Evolutionary conservation across 2,113 vertebrate species (phyloP), one percentile per base, ranked within the genome.

Genomic region (Dipodomys spectabilis): DNA sequence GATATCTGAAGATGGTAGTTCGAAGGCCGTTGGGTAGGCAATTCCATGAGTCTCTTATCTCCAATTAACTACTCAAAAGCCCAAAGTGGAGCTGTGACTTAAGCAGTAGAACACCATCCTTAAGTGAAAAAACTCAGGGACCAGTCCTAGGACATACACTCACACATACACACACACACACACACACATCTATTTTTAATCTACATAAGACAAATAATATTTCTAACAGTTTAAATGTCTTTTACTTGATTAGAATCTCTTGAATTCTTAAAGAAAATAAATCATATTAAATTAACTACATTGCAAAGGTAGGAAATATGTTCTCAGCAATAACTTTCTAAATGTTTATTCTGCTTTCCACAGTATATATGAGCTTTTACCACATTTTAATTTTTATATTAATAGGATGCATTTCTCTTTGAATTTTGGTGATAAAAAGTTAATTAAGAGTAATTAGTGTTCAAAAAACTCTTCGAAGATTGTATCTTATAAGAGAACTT

Each of bases 191-290:
- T 49, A 57, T 18, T 57, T 57, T 57, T 57, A 57, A 16, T 57
- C 53, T 57, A 69, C 18, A 83, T 92, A 90, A 77, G 60, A 44
- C 19, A 15, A 82, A 39, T 83, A 71, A 39, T 23, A 86, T 86
- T 78, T 65, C 12, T 77, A 39, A 88, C 49, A 45, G 35, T 89
- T 77, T 64, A 32, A 65, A 4, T 57, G 19, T 73, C 53, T 57
- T 88, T 90, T 57, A 60, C 32, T 73, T 84, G 53, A 25, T 73
- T 67, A 53, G 57, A 74, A 85, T 71, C 39, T 90, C 7, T 94
- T 94, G 19, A 92, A 64, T 91, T 90, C 75, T 74, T 93, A 84
- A 67, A 65, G 28, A 81, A 92, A 92, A 57, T 75, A 18, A 86
- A 85, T 64, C 57, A 78, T 67, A 0, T 68, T 68, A 83, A 23